Base-by-base conservation (phyloP, 2,797 vertebrate species). In the Glyptemys insculpta region DNA sequence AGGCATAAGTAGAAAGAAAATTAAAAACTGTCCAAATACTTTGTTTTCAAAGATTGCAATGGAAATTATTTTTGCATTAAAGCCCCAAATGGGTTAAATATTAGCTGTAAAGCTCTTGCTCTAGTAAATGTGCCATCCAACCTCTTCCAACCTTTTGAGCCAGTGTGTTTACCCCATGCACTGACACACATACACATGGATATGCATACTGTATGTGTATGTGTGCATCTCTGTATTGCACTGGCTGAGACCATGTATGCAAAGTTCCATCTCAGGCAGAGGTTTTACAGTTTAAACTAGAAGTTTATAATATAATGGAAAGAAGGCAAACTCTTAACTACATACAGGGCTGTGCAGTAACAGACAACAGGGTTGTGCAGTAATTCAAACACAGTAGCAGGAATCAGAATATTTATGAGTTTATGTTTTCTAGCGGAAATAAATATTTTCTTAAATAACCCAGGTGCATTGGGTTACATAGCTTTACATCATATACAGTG, bases 11-110 rank as follows among this genome's bases (percentile, higher is more conserved):
- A 93, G 81, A 96, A 87, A 82, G 87, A 96, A 89, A 96, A 96
- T 94, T 80, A 96, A 90, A 96, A 96, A 92, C 83, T 80, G 84
- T 56, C 81, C 93, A 83, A 81, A 84, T 92, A 92, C 81, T 53
- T 90, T 91, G 83, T 80, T 93, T 96, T 86, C 92, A 93, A 95
- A 94, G 82, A 87, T 87, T 88, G 44, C 81, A 94, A 81, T 49
- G 86, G 79, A 84, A 49, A 91, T 68, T 90, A 85, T 93, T 96
- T 97, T 91, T 90, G 83, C 82, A 91, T 79, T 86, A 82, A 86
- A 85, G n/a, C 0, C 0, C 83, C 91, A 83, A 92, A 96, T 94
- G 34, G 52, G 62, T 92, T 27, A 44, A 92, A 82, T 59, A 81
- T 86, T 88, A 88, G n/a, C 79, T 85, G 65, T 53, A 23, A 86